phyloP scores from a whole-genome alignment of 2,113 vertebrate genomes.

The Oreochromis spilurus region DNA sequence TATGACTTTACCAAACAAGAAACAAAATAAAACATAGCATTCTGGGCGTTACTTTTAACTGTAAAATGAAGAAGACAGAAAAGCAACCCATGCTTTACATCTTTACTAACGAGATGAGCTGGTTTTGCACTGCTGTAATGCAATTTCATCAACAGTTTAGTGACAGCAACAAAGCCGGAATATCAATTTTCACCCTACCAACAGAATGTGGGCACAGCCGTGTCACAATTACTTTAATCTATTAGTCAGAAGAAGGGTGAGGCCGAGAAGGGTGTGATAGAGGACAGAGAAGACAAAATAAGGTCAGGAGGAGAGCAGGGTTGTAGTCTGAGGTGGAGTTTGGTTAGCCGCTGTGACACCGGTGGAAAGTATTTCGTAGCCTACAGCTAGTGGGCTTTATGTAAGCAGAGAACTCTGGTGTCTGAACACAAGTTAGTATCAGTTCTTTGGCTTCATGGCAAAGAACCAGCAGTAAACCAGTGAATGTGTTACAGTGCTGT shows the following conservation, averaged over 20 bases:
- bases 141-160: slow-evolving; percentile 66
- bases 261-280: slow-evolving; percentile 39
- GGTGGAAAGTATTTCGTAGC: slow-evolving; percentile 43
- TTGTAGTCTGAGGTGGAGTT: slow-evolving; percentile 25
- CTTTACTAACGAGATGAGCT: background rate
- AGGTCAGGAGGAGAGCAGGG: slow-evolving; percentile 51
- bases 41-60: background rate
- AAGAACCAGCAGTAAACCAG: slow-evolving; percentile 39
- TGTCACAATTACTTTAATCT: slow-evolving; percentile 71
- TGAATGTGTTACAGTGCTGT: slow-evolving; percentile 45
- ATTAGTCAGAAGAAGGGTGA: slow-evolving; percentile 64
- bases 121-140: slow-evolving; percentile 8
- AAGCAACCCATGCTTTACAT: background rate
- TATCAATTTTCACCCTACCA: slow-evolving; percentile 75
- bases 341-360: slow-evolving; percentile 34
- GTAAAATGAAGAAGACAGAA: background rate
- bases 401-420: background rate
- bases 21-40: background rate
- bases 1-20: background rate
- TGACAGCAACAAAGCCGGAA: slow-evolving; percentile 65
- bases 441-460: background rate
- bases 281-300: slow-evolving; percentile 51
- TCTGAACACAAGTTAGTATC: slow-evolving; percentile 13
- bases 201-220: slow-evolving; percentile 73
- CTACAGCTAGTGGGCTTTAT: slow-evolving; percentile 19